phyloP scores from a whole-genome alignment of 2,888 invertebrate species.

The Coenonympha arcania region DNA sequence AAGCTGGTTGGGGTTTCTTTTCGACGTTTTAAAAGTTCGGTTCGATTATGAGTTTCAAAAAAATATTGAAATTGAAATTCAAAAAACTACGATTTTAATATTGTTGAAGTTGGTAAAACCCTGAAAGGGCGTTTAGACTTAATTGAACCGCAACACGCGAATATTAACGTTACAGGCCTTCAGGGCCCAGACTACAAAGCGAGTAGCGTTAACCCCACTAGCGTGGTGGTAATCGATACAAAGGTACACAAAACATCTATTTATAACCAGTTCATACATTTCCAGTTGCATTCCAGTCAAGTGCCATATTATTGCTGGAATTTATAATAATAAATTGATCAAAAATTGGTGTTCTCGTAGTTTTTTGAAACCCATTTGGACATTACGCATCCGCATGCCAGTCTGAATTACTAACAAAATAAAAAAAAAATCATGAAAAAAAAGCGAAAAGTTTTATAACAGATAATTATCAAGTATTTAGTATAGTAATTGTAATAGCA shows the following conservation, averaged over 20 bases:
- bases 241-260: constrained; percentile 7
- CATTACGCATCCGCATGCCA: no score
- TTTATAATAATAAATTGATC: neutral
- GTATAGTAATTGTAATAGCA: neutral
- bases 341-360: no score
- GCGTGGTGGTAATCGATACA: constrained; percentile 14
- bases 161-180: constrained; percentile 9
- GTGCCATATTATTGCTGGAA: neutral
- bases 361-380: no score
- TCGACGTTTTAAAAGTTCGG: no score
- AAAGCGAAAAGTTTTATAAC: no score
- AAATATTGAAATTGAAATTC: neutral
- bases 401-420: no score
- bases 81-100: neutral
- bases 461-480: no score
- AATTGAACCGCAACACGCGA: constrained; percentile 14
- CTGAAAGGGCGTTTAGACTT: constrained; percentile 8
- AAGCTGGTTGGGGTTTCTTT: no score
- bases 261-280: neutral
- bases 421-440: no score
- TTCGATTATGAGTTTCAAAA: no score
- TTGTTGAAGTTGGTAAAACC: neutral
- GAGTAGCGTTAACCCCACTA: constrained; percentile 3
- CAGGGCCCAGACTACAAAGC: constrained; percentile 1
- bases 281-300: neutral